Conservation (phyloP, 2,797 vertebrate genomes). For the Cynodonichthys magdalenae region DNA sequence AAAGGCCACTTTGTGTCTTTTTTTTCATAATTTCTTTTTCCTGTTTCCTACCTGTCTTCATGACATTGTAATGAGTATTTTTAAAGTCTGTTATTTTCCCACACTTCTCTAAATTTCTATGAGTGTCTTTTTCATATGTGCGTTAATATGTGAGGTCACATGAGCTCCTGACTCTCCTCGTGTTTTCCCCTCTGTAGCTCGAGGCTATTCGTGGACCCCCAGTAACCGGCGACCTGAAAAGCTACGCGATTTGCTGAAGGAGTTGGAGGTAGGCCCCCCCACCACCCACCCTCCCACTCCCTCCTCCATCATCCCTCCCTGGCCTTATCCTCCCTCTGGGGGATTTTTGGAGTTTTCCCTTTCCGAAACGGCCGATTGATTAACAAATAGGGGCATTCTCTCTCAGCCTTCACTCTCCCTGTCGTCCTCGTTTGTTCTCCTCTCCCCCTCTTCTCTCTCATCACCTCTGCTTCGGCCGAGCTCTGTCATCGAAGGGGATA, state of each 20-base stretch:
- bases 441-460: conserved; percentile 72
- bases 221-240: conserved; percentile 91
- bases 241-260: conserved; percentile 90
- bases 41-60: no score
- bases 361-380: conserved; percentile 84
- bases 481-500: conserved; percentile 93
- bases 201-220: conserved; percentile 90
- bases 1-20: no score
- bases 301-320: conserved; percentile 21
- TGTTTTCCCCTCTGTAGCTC: conserved; percentile 77
- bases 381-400: conserved; percentile 86
- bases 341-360: conserved; percentile 82
- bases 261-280: conserved; percentile 88
- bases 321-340: conserved; percentile 65
- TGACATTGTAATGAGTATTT: no score
- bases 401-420: conserved; percentile 71
- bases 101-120: no score
- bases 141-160: conserved; percentile 52
- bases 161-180: conserved; percentile 47
- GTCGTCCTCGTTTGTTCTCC: conserved; percentile 69
- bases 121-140: background rate
- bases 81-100: no score
- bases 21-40: no score
- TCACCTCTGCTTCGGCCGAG: conserved; percentile 83
- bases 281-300: conserved; percentile 44